Evolutionary conservation across 2,888 invertebrate species (phyloP), one percentile per base, ranked within the genome.

Genomic region (Caenorhabditis sp.): DNA sequence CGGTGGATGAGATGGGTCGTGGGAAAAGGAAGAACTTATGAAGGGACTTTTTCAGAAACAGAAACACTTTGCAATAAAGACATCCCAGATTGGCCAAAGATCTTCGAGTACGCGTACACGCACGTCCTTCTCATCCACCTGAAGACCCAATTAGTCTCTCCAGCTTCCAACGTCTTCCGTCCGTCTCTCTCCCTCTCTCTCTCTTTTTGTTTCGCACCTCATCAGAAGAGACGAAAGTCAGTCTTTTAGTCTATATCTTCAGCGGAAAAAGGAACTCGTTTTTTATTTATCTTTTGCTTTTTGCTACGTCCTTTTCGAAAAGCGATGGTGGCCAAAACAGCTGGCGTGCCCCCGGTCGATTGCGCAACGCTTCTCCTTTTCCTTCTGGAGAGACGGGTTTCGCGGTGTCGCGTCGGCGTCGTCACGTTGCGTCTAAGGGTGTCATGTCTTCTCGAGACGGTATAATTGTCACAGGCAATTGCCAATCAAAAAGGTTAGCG

Each of bases 321-420:
- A 55, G 55, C 55, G 27, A 15, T 15, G 63, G 32, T 43, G 56
- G 56, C 56, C 66, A 66, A 66, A 66, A 66, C 66, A 66, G 48
- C 58, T 56, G 55, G 30, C 22, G 37, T 43, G 56, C 56, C 56
- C 50, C 53, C 63, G 53, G 11, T 27, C 50, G 66, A 66, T 66
- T 56, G 66, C 66, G 66, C 66, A 66, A 66, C 30, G 56, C 26
- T n/a, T n/a, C n/a, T n/a, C n/a, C 53, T 17, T 43, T 41, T 45
- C 35, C 50, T 66, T 55, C 55, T 65, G 65, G 65, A 56, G 65
- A 65, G 65, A 65, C 65, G 65, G 65, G 65, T 65, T 65, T 65
- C 24, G 27, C 20, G 32, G 50, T 62, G 27, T 50, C 27, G 48
- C 48, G 39, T 35, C 62, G 45, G 46, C 48, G 35, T 65, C 65